Evolutionary conservation across 2,113 vertebrate genomes (phyloP), one percentile per base, ranked within the genome.

Genomic region (Lipotes vexillifer): DNA sequence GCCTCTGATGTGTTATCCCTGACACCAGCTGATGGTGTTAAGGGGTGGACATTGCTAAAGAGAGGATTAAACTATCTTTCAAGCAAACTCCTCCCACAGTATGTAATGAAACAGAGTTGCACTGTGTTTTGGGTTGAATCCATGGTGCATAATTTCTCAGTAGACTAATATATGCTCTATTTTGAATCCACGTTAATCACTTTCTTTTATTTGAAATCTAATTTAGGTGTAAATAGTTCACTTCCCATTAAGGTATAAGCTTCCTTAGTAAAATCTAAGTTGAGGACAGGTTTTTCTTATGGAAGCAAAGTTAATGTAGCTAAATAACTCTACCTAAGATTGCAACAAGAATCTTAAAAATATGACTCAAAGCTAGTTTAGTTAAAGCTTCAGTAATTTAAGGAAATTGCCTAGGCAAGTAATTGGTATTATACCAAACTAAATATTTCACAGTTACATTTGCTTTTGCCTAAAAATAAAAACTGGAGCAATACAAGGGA

Each of bases 391-490:
- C 59, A 80, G 52, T 71, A 96, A 96, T 89, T 97, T 97, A 97
- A 86, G 88, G 65, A 97, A 97, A 95, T 93, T 96, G 95, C 88
- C 63, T 91, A 86, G 63, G 87, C 44, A 31, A 96, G 88, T 95
- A 96, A 97, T 94, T 97, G 74, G 86, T 98, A 95, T 97, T 98
- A 83, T 93, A 97, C 94, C 89, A 89, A 97, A 97, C 92, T 93
- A 97, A 97, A 92, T 97, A 96, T 96, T 97, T 97, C 96, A 95
- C 80, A 96, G 95, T 97, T 97, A 97, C 78, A 93, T 95, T 92
- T 92, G 83, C 80, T 95, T 89, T 92, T 49, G 44, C 93, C 93
- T 97, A 97, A 97, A 97, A 97, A 97, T 97, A 97, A 97, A 97
- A 93, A 96, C 89, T 97, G 23, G 93, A 97, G 96, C 91, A 96